These are phyloP conservation scores for Platichthys stellatus DNA, from an alignment of 2,113 vertebrate species.

Conservation along the genomic window DNA sequence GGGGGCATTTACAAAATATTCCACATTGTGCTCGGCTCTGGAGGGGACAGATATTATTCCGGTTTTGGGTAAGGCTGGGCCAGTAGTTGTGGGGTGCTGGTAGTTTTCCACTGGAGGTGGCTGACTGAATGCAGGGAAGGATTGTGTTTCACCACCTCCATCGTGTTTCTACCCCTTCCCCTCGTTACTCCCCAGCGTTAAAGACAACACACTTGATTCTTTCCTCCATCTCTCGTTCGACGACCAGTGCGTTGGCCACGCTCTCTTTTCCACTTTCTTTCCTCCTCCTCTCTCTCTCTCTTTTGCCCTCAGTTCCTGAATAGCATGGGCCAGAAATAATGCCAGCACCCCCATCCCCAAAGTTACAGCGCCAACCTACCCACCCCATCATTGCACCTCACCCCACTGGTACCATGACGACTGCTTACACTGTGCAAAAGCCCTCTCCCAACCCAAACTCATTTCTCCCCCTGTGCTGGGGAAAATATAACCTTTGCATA, in stretches of 20 bases:
- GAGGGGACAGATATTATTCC: background rate
- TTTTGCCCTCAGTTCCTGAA: slow-evolving; percentile 50
- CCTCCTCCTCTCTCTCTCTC: background rate
- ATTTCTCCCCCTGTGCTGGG: slow-evolving; percentile 17
- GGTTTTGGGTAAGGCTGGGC: slow-evolving; percentile 22
- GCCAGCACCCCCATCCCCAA: slow-evolving; percentile 37
- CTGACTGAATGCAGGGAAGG: slow-evolving; percentile 49
- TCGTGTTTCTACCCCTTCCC: slow-evolving; percentile 21
- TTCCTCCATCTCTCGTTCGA: background rate
- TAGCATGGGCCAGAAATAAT: slow-evolving; percentile 68
- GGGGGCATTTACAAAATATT: slow-evolving; percentile 13
- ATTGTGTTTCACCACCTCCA: slow-evolving; percentile 31
- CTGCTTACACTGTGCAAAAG: slow-evolving; percentile 51
- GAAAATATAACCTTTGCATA: slow-evolving; percentile 26
- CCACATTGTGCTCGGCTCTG: background rate
- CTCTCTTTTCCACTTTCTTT: slow-evolving; percentile 19
- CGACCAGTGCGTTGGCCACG: background rate
- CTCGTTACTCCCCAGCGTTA: slow-evolving; percentile 1
- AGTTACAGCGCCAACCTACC: slow-evolving; percentile 45
- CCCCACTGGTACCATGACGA: slow-evolving; percentile 70
- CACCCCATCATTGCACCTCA: slow-evolving; percentile 58
- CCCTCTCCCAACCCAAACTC: slow-evolving; percentile 9
- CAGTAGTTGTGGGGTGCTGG: slow-evolving; percentile 38
- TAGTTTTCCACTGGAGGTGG: slow-evolving; percentile 66
- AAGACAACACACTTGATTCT: background rate